Evolutionary conservation across 2,797 vertebrate species (phyloP).

Genomic region (Lepidocolaptes lacrymiger): DNA sequence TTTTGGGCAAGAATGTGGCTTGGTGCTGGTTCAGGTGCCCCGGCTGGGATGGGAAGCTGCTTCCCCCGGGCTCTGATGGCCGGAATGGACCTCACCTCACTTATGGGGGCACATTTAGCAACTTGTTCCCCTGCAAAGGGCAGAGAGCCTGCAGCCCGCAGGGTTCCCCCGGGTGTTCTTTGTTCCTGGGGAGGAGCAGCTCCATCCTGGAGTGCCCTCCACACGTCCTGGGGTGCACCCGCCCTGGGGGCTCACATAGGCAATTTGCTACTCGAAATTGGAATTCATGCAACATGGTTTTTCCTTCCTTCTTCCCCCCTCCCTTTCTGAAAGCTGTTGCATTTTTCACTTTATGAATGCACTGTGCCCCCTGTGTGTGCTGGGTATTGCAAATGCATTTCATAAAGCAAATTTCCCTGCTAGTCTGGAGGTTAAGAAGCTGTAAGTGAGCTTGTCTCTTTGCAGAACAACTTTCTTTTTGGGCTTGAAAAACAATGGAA

Average conservation of each 20-base stretch:
- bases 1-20: neutral
- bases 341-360: neutral
- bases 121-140: neutral
- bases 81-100: neutral
- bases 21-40: neutral
- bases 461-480: neutral
- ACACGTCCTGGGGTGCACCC: neutral
- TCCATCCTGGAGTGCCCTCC: neutral
- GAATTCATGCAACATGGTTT: fast-evolving
- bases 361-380: neutral
- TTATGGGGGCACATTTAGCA: neutral
- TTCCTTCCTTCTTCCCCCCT: fast-evolving
- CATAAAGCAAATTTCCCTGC: neutral
- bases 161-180: neutral
- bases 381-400: neutral
- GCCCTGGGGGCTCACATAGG: fast-evolving
- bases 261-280: neutral
- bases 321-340: neutral
- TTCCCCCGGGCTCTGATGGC: fast-evolving
- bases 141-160: neutral
- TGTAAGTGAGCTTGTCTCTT: neutral
- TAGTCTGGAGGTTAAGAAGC: neutral
- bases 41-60: fast-evolving
- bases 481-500: slow-evolving; percentile 26
- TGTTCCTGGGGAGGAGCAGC: neutral